These are phyloP conservation scores for Sarcophaga caerulescens DNA, from an alignment of 2,888 invertebrate species.

Conservation along the genomic window DNA sequence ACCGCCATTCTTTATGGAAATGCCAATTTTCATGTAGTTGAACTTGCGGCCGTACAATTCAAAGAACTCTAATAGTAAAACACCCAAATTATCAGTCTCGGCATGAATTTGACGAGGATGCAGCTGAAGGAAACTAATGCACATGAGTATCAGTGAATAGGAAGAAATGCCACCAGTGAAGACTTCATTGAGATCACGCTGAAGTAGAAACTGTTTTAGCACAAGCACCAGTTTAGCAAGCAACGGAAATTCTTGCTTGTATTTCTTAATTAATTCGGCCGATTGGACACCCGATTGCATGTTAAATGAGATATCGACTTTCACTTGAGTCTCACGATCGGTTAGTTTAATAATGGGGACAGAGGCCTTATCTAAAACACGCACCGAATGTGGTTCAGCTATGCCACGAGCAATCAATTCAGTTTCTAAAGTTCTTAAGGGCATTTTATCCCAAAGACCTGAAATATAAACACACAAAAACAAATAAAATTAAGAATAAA, in stretches of 20 bases:
- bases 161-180: conserved; percentile 99
- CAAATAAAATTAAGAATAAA: background rate
- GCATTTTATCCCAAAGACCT: conserved; percentile 93
- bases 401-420: conserved; percentile 94
- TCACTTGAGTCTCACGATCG: conserved; percentile 90
- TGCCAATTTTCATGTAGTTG: conserved; percentile 93
- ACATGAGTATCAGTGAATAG: conserved; percentile 98
- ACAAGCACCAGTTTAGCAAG: conserved; percentile 97
- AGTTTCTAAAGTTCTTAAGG: conserved; percentile 94
- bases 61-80: conserved; percentile 97
- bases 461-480: background rate
- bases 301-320: conserved; percentile 99
- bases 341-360: conserved; percentile 99
- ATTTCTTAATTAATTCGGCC: conserved; percentile 96
- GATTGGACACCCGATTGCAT: conserved; percentile 99
- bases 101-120: conserved; percentile 92
- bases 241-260: conserved; percentile 93
- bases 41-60: conserved; percentile 98
- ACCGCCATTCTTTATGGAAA: conserved; percentile 95
- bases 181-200: conserved; percentile 99
- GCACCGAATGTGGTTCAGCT: conserved; percentile 93
- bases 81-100: conserved; percentile 91
- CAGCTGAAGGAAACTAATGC: conserved; percentile 97
- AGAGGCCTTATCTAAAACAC: conserved; percentile 98
- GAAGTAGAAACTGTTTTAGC: conserved; percentile 98